Conservation (phyloP, 2,797 vertebrate species). For the Paratrypauchen microcephalus region DNA sequence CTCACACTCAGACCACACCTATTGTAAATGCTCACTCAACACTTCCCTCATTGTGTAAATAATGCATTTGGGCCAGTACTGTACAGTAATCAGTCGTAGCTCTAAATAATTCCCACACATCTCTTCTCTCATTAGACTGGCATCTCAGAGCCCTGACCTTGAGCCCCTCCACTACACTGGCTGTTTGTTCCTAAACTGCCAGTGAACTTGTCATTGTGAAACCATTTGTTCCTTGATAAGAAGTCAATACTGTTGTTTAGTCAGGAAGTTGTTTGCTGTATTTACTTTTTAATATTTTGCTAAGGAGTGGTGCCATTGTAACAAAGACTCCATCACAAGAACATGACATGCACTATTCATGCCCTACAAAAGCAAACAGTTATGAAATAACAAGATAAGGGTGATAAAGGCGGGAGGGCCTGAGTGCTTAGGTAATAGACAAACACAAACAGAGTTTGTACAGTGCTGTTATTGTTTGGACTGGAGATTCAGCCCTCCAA, state of each 20-base stretch:
- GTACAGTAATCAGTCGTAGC: neutral
- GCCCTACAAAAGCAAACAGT: conserved; percentile 78
- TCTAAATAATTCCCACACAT: conserved; percentile 28
- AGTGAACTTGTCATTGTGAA: conserved; percentile 62
- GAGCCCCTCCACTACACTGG: conserved; percentile 37
- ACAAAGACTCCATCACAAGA: conserved; percentile 73
- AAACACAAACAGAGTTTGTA: conserved; percentile 82
- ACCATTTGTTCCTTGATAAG: conserved; percentile 40
- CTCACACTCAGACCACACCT: conserved; percentile 25
- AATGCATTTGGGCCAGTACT: neutral
- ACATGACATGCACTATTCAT: conserved; percentile 76
- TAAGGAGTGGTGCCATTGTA: conserved; percentile 72
- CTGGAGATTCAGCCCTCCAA: conserved; percentile 73
- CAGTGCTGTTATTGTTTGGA: conserved; percentile 84
- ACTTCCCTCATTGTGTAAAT: conserved; percentile 10
- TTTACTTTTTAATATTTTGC: conserved; percentile 77
- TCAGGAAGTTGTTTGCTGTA: conserved; percentile 78
- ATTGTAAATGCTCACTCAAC: conserved; percentile 18
- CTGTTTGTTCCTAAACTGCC: conserved; percentile 58
- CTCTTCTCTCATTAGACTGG: conserved; percentile 34
- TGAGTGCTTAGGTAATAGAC: conserved; percentile 77
- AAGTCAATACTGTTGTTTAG: conserved; percentile 73
- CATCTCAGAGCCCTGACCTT: conserved; percentile 41
- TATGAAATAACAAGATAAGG: conserved; percentile 83
- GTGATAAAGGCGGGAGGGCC: conserved; percentile 61